Evolutionary conservation across 2,888 invertebrate genomes (phyloP).

Genomic region (Himalopsyche japonica): DNA sequence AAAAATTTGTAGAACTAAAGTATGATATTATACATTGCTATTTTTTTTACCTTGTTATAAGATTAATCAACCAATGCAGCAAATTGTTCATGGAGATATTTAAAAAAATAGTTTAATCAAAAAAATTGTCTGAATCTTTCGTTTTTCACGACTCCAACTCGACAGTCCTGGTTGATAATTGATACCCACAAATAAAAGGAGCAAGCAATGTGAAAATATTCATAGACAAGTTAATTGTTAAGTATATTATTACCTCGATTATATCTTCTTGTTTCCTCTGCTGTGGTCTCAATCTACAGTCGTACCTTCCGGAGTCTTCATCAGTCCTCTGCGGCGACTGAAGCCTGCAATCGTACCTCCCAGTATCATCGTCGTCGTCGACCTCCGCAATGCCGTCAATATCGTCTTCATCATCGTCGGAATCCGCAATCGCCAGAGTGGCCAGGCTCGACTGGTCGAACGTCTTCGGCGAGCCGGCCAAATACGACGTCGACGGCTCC

Average conservation of each 20-base stretch:
- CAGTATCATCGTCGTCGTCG: slow-evolving; percentile 40
- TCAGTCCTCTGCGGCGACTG: slow-evolving; percentile 12
- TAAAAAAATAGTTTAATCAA: no score
- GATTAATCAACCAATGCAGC: no score
- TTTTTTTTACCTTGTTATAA: no score
- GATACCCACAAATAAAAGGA: no score
- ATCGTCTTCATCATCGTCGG: slow-evolving; percentile 32
- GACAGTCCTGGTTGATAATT: no score
- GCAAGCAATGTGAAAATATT: no score
- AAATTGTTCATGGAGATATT: no score
- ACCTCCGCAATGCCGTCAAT: slow-evolving; percentile 12
- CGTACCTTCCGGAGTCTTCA: slow-evolving; percentile 15
- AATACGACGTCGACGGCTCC: slow-evolving; percentile 36
- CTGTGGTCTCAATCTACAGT: slow-evolving; percentile 40
- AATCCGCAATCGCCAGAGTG: slow-evolving; percentile 22
- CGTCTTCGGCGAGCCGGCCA: slow-evolving; percentile 31
- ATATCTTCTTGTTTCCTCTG: slow-evolving; percentile 13
- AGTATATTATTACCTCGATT: slow-evolving; percentile 19
- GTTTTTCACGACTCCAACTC: no score
- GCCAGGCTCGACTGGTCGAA: slow-evolving; percentile 33
- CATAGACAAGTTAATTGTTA: no score
- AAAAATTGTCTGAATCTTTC: no score
- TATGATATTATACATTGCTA: no score
- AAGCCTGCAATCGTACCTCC: background rate
- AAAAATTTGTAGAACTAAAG: no score